These are phyloP conservation scores for Eriosoma lanigerum DNA, from an alignment of 1,140 invertebrate species.

Conservation along the genomic window DNA sequence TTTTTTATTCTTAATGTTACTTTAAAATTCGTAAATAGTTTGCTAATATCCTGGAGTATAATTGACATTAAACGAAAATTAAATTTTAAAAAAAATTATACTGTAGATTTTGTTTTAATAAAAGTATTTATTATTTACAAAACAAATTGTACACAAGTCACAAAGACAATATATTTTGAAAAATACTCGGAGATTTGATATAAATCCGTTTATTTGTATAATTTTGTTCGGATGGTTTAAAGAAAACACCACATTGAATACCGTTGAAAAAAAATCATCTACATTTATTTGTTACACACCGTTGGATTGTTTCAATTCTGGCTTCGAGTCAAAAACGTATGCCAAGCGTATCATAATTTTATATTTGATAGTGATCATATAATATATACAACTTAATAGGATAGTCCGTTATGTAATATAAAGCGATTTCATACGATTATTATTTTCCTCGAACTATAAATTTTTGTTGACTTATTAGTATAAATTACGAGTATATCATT, in stretches of 20 bases:
- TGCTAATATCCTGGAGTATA: no score
- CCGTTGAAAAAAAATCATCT: conserved; percentile 12
- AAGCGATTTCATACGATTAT: background rate
- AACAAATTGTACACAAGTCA: background rate
- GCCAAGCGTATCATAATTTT: conserved; percentile 46
- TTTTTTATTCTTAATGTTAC: no score
- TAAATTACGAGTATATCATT: background rate
- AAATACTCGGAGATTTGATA: no score
- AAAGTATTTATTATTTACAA: conserved; percentile 14
- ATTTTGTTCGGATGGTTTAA: background rate
- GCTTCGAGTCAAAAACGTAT: conserved; percentile 47
- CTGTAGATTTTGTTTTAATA: background rate
- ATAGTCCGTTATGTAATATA: background rate
- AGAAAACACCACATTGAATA: background rate
- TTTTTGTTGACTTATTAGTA: background rate
- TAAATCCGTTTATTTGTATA: no score
- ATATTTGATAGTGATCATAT: conserved; percentile 24
- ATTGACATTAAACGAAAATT: no score
- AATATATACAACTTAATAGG: background rate
- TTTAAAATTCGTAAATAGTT: no score
- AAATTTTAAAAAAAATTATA: no score
- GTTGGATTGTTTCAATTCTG: conserved; percentile 45
- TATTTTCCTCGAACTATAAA: background rate
- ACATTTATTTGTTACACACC: conserved; percentile 38
- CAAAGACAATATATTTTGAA: background rate